A percentile compares a stretch with the other conserved stretches of the same genome.
Evolutionary conservation across 2,888 invertebrate species (phyloP).

Genomic region (Capitulum mitella): DNA sequence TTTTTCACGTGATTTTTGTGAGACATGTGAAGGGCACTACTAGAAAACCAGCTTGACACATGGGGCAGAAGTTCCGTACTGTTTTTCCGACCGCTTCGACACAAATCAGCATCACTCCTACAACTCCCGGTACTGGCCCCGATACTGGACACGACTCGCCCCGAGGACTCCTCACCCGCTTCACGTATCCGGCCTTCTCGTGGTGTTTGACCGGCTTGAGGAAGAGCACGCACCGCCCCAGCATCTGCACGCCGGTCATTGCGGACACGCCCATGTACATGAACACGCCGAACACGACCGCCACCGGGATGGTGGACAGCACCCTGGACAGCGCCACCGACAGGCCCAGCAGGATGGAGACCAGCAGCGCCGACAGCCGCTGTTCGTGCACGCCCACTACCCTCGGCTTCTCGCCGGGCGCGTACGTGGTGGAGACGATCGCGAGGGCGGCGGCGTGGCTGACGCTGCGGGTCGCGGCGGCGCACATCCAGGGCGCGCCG

Average conservation of each 20-base stretch:
- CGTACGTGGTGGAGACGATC: slow-evolving; percentile 88
- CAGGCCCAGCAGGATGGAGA: slow-evolving; percentile 69
- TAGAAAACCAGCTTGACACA: too few species aligned
- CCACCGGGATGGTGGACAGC: slow-evolving; percentile 78
- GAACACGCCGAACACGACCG: slow-evolving; percentile 95
- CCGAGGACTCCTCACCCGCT: slow-evolving; percentile 74
- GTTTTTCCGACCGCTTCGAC: too few species aligned
- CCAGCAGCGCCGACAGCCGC: slow-evolving; percentile 70
- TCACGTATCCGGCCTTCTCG: slow-evolving; percentile 79
- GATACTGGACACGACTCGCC: too few species aligned
- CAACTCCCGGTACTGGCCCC: too few species aligned
- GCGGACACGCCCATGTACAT: slow-evolving; percentile 85
- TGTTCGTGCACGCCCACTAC: slow-evolving; percentile 90
- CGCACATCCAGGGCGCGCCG: slow-evolving; percentile 94
- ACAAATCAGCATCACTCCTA: too few species aligned
- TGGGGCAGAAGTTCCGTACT: too few species aligned
- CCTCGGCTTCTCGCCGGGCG: slow-evolving; percentile 89
- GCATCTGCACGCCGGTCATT: slow-evolving; percentile 86
- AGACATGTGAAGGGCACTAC: too few species aligned
- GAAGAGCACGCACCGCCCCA: slow-evolving; percentile 77
- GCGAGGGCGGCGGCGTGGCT: slow-evolving; percentile 91
- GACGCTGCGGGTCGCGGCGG: slow-evolving; percentile 85
- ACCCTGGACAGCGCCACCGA: slow-evolving; percentile 76
- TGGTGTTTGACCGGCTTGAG: slow-evolving; percentile 95
- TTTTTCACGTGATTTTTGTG: too few species aligned